These are phyloP conservation scores for Paracentrotus lividus DNA, from an alignment of 53 echinoderm and acorn worm genomes.

Conservation along the genomic window DNA sequence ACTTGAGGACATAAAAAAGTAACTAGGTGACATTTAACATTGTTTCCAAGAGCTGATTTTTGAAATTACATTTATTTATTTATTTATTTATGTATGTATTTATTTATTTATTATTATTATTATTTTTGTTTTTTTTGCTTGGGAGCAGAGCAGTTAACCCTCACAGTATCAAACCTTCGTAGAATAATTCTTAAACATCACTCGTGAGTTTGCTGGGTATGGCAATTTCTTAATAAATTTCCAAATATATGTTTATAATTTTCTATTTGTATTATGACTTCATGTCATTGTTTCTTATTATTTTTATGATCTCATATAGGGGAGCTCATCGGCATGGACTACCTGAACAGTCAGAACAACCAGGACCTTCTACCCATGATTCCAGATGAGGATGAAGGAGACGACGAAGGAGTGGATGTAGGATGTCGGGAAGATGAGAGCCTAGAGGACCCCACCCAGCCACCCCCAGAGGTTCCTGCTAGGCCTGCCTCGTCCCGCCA, in stretches of 20 bases:
- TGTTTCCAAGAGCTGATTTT: background rate
- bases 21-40: background rate
- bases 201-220: too few relatives aligned
- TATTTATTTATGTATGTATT: background rate
- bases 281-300: too few relatives aligned
- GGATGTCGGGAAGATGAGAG: slow-evolving; percentile 37
- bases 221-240: too few relatives aligned
- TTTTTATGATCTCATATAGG: slow-evolving; percentile 37
- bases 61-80: background rate
- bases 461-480: slow-evolving; percentile 21
- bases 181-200: too few relatives aligned
- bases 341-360: slow-evolving; percentile 75
- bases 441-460: slow-evolving; percentile 63
- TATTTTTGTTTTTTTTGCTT: too few relatives aligned
- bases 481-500: slow-evolving; percentile 29
- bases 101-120: background rate
- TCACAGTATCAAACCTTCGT: too few relatives aligned
- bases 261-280: too few relatives aligned
- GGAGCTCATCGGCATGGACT: slow-evolving; percentile 82
- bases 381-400: slow-evolving; percentile 58
- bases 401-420: slow-evolving; percentile 49
- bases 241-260: too few relatives aligned
- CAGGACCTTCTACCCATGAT: slow-evolving; percentile 45
- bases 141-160: too few relatives aligned
- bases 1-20: background rate